A percentile compares a stretch with the other conserved stretches of the same genome.
Evolutionary conservation across 2,113 vertebrate species (phyloP).

Genomic region (Pelecanus crispus): DNA sequence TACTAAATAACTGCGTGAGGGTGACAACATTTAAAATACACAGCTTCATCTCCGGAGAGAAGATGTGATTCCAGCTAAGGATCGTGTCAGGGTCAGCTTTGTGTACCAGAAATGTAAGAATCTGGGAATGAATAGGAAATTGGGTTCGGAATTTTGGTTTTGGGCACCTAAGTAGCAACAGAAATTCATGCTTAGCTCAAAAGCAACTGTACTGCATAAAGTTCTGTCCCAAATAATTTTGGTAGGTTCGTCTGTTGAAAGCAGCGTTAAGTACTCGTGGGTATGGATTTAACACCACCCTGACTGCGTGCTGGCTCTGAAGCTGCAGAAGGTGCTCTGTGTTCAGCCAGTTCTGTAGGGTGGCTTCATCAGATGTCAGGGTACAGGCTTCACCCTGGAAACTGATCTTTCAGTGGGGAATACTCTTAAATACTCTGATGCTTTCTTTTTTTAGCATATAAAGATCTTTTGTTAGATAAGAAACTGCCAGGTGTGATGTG

Average conservation of each 20-base stretch:
- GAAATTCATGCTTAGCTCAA: neutral
- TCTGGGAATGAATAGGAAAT: neutral
- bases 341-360: neutral
- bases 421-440: neutral
- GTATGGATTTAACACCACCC: neutral
- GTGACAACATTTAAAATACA: neutral
- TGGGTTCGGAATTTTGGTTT: neutral
- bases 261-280: fast-evolving
- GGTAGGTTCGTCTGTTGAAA: neutral
- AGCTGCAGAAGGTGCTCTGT: neutral
- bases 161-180: neutral
- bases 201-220: neutral
- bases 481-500: neutral
- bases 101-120: neutral
- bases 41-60: neutral
- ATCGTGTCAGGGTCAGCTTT: neutral
- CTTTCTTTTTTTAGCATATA: neutral
- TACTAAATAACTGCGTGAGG: neutral
- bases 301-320: neutral
- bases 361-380: neutral
- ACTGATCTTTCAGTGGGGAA: neutral
- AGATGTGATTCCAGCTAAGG: neutral
- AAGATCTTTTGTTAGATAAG: neutral
- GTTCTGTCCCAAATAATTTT: neutral
- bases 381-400: neutral